Evolutionary conservation across 2,113 vertebrate species (phyloP), one percentile per base, ranked within the genome.

Genomic region (Brachionichthys hirsutus): DNA sequence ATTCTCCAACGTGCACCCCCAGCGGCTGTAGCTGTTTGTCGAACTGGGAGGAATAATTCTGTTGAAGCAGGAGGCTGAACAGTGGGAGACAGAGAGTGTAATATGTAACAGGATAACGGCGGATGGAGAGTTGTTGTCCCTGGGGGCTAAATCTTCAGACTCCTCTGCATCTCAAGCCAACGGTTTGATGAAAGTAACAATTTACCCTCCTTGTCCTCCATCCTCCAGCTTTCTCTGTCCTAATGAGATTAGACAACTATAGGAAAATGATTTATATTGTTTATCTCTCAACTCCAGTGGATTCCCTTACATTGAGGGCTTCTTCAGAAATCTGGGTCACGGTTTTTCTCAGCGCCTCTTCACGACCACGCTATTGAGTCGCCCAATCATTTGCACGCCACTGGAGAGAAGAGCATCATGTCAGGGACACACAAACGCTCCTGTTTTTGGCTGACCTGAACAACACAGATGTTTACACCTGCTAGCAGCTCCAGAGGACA

Each of bases 161-260:
- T 85, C 69, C 68, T 74, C 50, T 48, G 81, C 81, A 83, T 64
- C 57, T 84, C 81, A 58, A 85, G 80, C 70, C 55, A 43, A 67
- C 67, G 69, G 83, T 87, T 73, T 87, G 84, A 91, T 89, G 68
- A 87, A 85, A 89, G 89, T 87, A 90, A 83, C 75, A 60, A 67
- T 41, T 55, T 77, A 78, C 78, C 62, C 34, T 8, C 52, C 49
- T 56, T 68, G 73, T 61, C 75, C 80, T 84, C 70, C 53, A 40
- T 67, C 75, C 75, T 68, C 61, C 58, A 79, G 70, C 78, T 77
- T 75, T 54, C 54, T 35, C 60, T 59, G 54, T 67, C 55, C 80
- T 82, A 87, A 89, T 68, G 64, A 88, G 80, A 88, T 90, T 88
- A 88, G 48, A 47, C 51, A 76, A 85, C 89, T 87, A 88, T 84